phyloP scores from a whole-genome alignment of 2,113 vertebrate genomes.

The Edolisoma coerulescens region DNA sequence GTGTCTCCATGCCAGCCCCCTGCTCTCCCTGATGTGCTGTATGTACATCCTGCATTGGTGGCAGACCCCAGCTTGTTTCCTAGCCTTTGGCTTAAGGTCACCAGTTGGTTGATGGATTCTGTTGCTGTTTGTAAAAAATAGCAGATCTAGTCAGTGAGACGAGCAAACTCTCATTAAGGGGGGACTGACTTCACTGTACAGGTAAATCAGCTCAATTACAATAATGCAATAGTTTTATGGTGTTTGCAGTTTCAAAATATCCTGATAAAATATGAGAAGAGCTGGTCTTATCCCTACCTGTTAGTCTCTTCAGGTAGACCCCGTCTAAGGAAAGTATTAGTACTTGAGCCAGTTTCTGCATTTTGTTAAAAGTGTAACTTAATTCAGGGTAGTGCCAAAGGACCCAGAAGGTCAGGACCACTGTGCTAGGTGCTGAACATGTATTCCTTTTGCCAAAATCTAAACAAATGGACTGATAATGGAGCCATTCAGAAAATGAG shows the following conservation, averaged over 20 bases:
- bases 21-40: background rate
- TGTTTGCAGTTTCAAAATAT: background rate
- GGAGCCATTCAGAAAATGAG: background rate
- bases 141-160: background rate
- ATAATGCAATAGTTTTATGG: background rate
- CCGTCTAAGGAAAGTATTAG: background rate
- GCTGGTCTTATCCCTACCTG: background rate
- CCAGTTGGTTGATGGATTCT: background rate
- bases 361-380: background rate
- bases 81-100: background rate
- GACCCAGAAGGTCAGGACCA: background rate
- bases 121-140: background rate
- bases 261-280: background rate
- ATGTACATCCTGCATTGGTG: accelerated
- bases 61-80: background rate
- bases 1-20: accelerated
- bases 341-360: background rate
- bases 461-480: background rate
- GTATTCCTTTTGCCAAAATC: background rate
- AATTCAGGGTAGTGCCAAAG: background rate
- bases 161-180: background rate
- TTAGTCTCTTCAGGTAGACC: background rate
- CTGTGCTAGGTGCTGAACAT: background rate
- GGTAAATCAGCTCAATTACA: background rate
- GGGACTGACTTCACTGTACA: background rate